These are phyloP conservation scores for Hypsibius dujardini DNA, from an alignment of 1,140 invertebrate species.

Conservation along the genomic window DNA sequence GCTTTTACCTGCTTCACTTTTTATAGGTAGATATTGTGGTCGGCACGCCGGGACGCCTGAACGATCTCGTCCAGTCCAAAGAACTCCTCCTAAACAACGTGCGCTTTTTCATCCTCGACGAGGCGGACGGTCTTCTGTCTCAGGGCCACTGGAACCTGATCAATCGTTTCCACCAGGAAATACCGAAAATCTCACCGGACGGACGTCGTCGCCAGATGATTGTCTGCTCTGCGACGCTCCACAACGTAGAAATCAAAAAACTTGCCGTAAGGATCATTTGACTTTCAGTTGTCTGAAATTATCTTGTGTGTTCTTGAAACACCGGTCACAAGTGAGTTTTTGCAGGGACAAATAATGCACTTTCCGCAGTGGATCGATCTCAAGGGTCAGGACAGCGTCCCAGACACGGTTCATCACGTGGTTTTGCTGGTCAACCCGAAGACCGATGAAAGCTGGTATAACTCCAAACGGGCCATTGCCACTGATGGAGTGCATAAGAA, in stretches of 20 bases:
- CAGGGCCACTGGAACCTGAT: slow-evolving; percentile 68
- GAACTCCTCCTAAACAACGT: slow-evolving; percentile 61
- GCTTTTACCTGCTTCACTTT: too few species aligned
- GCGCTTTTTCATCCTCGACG: slow-evolving; percentile 91
- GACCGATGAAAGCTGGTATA: slow-evolving; percentile 64
- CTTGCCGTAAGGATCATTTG: slow-evolving; percentile 55
- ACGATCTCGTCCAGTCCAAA: slow-evolving; percentile 70
- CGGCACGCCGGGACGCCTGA: slow-evolving; percentile 79
- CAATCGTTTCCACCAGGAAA: slow-evolving; percentile 65
- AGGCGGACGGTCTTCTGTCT: slow-evolving; percentile 85
- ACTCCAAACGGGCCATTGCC: slow-evolving; percentile 38
- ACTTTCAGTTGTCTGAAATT: slow-evolving; percentile 7
- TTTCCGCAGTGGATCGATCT: slow-evolving; percentile 98
- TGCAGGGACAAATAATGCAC: slow-evolving; percentile 81
- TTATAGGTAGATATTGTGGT: slow-evolving; percentile 75
- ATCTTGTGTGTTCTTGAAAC: neutral
- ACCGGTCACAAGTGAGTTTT: slow-evolving; percentile 24
- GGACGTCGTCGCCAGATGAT: slow-evolving; percentile 86
- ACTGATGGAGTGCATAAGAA: slow-evolving; percentile 77
- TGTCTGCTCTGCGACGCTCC: slow-evolving; percentile 92
- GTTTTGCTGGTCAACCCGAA: slow-evolving; percentile 78
- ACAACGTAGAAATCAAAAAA: slow-evolving; percentile 94
- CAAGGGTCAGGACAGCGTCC: slow-evolving; percentile 93
- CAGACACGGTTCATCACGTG: slow-evolving; percentile 97
- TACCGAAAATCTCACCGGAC: slow-evolving; percentile 74